Percentiles rank a stretch among this genome's conserved stretches.
phyloP scores from a whole-genome alignment of 1,140 invertebrate species.

The Drosophila ficusphila region DNA sequence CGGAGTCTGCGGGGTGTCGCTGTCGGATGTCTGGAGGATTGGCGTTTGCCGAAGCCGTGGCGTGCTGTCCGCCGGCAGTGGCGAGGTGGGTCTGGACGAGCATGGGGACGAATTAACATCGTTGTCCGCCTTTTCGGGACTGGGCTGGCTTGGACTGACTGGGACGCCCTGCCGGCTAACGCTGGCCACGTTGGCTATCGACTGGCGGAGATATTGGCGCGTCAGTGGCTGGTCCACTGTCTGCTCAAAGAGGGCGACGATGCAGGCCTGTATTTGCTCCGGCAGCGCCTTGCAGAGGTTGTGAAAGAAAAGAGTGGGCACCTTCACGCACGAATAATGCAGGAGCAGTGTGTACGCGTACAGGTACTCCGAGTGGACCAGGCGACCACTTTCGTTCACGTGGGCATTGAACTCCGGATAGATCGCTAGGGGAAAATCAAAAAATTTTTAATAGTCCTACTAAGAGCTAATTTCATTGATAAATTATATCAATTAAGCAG shows the following conservation, averaged over 20 bases:
- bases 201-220: constrained; percentile 35
- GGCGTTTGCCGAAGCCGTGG: neutral
- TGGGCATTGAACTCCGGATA: constrained; percentile 62
- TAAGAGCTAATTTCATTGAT: no score
- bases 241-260: constrained; percentile 60
- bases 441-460: neutral
- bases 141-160: neutral
- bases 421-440: constrained; percentile 24
- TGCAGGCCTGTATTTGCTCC: constrained; percentile 38
- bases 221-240: constrained; percentile 36
- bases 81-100: neutral
- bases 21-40: neutral
- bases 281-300: constrained; percentile 60
- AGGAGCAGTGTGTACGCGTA: constrained; percentile 69
- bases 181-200: constrained; percentile 39
- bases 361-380: constrained; percentile 53
- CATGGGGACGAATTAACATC: neutral
- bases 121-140: neutral
- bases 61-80: neutral
- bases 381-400: constrained; percentile 21
- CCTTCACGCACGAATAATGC: constrained; percentile 72
- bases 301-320: constrained; percentile 60
- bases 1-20: constrained; percentile 58
- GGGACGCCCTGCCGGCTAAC: neutral
- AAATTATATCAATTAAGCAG: no score